Conservation (phyloP, 2,888 invertebrate genomes). For the Nipponacmea schrenckii region DNA sequence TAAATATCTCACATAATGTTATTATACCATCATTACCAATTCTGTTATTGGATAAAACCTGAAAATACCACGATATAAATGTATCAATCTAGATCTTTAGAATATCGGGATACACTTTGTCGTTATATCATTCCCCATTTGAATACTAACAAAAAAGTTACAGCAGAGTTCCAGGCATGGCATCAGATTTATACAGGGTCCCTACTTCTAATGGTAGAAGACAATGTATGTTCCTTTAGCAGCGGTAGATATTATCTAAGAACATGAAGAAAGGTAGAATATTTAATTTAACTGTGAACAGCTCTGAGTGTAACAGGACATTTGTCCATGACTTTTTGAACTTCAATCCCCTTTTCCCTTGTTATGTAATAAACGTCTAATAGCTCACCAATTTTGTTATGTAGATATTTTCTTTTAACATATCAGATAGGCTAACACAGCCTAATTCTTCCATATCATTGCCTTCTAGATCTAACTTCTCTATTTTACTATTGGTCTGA, state of each 20-base stretch:
- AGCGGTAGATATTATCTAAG: too few species aligned
- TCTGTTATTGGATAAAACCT: conserved; percentile 56
- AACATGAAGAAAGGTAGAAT: too few species aligned
- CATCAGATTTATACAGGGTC: too few species aligned
- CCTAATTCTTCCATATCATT: conserved; percentile 53
- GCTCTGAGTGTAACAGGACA: too few species aligned
- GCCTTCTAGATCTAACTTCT: conserved; percentile 52
- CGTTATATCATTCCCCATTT: not conserved
- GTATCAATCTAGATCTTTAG: not conserved
- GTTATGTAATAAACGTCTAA: not conserved
- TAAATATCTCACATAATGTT: conserved; percentile 47
- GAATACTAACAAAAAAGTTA: too few species aligned
- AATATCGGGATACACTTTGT: not conserved
- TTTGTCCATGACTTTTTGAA: too few species aligned
- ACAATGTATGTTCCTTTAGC: too few species aligned
- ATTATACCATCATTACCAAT: conserved; percentile 50
- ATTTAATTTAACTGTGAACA: too few species aligned
- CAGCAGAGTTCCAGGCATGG: too few species aligned
- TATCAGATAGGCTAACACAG: conserved; percentile 46
- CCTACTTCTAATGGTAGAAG: too few species aligned
- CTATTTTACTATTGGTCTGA: conserved; percentile 55
- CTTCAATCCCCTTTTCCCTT: too few species aligned
- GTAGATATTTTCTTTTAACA: conserved; percentile 52
- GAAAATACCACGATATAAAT: conserved; percentile 18
- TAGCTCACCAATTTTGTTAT: conserved; percentile 54